Percentiles rank a stretch among this genome's conserved stretches.
Evolutionary conservation across 2,113 vertebrate species (phyloP).

Genomic region (Cricetomys ansorgei): DNA sequence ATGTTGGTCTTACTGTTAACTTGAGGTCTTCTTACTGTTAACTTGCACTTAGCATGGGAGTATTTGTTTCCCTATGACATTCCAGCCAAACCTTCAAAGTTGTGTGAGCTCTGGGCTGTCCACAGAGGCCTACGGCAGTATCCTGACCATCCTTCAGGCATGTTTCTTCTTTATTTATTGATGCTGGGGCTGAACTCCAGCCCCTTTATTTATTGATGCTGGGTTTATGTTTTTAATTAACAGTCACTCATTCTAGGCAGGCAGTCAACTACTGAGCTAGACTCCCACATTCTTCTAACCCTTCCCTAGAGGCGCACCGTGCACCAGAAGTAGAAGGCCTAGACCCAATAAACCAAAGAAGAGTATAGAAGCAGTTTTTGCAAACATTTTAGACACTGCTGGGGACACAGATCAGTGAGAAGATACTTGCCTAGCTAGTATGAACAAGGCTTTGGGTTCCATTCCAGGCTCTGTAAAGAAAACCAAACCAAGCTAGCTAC

Average conservation of each 20-base stretch:
- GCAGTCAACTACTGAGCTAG: background rate
- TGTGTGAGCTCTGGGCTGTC: background rate
- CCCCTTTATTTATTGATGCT: background rate
- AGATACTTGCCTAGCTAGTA: background rate
- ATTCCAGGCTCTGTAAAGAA: background rate
- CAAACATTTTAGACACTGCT: background rate
- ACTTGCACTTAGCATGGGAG: slow-evolving; percentile 52
- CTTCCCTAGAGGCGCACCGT: background rate
- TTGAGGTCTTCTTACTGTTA: slow-evolving; percentile 57
- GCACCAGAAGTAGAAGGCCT: background rate
- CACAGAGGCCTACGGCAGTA: background rate
- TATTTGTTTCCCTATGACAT: slow-evolving; percentile 53
- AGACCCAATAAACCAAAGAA: background rate
- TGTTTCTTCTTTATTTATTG: background rate
- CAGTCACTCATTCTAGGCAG: background rate
- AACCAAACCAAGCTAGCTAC: background rate
- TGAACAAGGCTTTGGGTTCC: background rate
- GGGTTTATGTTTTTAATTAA: background rate
- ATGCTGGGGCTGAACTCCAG: background rate
- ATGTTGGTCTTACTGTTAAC: slow-evolving; percentile 70
- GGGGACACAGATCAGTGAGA: background rate
- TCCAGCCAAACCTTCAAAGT: slow-evolving; percentile 7
- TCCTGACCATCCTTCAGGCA: background rate
- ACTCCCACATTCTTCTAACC: background rate
- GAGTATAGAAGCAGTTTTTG: background rate